phyloP scores from a whole-genome alignment of 2,797 vertebrate genomes.

The Acomys russatus region DNA sequence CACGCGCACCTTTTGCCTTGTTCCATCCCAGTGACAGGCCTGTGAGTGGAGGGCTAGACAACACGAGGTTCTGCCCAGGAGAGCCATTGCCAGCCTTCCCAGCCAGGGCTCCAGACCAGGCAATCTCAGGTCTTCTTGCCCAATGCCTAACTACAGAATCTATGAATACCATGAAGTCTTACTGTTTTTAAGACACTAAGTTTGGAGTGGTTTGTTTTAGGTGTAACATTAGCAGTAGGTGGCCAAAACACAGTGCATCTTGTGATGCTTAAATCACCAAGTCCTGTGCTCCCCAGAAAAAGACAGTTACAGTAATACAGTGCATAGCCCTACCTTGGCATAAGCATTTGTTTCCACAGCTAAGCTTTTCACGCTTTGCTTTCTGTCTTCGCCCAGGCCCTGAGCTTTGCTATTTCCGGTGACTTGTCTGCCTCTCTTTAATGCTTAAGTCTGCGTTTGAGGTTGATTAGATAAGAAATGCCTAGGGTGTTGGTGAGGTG shows the following conservation, averaged over 20 bases:
- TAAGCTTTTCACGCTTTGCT: not conserved
- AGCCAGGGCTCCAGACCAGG: not conserved
- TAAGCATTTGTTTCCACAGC: not conserved
- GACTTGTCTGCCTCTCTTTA: not conserved
- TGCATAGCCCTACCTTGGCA: not conserved
- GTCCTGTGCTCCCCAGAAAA: not conserved
- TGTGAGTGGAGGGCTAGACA: not conserved
- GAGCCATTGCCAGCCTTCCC: not conserved
- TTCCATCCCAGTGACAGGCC: not conserved
- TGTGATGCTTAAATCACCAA: not conserved
- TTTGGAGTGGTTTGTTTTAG: not conserved
- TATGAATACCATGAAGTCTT: not conserved
- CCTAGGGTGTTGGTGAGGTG: not conserved
- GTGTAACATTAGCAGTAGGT: not conserved
- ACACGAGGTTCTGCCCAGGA: not conserved
- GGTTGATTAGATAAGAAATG: not conserved
- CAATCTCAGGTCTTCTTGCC: not conserved
- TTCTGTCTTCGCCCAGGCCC: not conserved
- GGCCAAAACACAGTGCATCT: not conserved
- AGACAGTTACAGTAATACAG: not conserved
- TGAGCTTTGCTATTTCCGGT: not conserved
- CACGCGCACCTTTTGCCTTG: not conserved
- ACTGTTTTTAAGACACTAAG: not conserved
- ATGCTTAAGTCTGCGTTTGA: not conserved
- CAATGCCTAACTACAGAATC: not conserved